Conservation (phyloP, 2,888 invertebrate species). For the Limenitis camilla region DNA sequence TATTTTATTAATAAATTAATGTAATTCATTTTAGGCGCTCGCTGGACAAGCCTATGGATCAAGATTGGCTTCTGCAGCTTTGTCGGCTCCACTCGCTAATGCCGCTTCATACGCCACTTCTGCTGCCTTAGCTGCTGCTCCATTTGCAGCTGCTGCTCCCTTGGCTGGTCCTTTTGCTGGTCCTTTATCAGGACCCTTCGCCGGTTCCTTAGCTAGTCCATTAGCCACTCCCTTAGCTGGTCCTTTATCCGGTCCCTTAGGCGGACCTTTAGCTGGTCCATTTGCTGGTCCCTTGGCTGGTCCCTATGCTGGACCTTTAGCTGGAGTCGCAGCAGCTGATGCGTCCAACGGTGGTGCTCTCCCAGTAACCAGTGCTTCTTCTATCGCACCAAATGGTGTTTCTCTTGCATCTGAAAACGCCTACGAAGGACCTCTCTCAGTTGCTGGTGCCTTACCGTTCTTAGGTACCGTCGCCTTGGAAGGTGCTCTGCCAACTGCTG, state of each 20-base stretch:
- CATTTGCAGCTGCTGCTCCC: conserved; percentile 10
- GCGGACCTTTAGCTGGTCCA: conserved; percentile 10
- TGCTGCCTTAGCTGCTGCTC: conserved; percentile 15
- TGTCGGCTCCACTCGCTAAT: conserved; percentile 16
- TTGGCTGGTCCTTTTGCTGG: neutral
- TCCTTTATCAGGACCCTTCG: neutral
- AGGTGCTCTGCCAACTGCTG: conserved; percentile 33
- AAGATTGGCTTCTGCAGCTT: neutral
- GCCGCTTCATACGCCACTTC: neutral
- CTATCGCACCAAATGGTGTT: conserved; percentile 30
- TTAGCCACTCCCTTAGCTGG: neutral
- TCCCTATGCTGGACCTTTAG: conserved; percentile 3
- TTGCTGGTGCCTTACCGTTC: conserved; percentile 32
- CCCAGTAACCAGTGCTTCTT: conserved; percentile 32
- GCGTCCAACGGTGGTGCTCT: conserved; percentile 28
- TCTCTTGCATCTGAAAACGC: conserved; percentile 34
- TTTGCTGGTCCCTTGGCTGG: neutral
- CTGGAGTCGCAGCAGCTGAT: conserved; percentile 17
- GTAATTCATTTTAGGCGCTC: too few relatives aligned
- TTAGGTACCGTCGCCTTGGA: conserved; percentile 35
- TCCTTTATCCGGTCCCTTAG: neutral
- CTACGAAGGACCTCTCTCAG: conserved; percentile 31
- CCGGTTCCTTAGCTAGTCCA: conserved; percentile 8
- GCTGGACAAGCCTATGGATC: neutral
- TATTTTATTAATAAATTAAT: too few relatives aligned